phyloP scores from a whole-genome alignment of 2,888 invertebrate genomes.

The Nomada ruficornis region DNA sequence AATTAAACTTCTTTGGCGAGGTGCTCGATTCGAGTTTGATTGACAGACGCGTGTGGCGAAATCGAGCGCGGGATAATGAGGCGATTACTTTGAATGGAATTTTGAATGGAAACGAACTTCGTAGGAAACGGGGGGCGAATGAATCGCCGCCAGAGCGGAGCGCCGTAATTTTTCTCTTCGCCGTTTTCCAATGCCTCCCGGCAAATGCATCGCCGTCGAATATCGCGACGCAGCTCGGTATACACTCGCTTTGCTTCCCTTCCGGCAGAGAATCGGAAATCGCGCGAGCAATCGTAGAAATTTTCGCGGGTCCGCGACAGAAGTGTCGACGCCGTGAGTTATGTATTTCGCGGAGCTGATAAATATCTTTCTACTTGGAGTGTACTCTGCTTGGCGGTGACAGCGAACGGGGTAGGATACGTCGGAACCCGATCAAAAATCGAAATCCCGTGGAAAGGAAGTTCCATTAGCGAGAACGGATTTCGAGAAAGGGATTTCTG shows the following conservation, averaged over 20 bases:
- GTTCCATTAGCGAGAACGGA: slow-evolving; percentile 72
- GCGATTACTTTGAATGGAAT: no score
- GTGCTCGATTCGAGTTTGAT: background rate
- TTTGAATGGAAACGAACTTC: no score
- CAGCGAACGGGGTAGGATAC: slow-evolving; percentile 42
- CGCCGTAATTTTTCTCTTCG: no score
- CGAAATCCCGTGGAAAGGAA: slow-evolving; percentile 60
- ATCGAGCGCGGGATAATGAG: no score
- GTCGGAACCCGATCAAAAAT: slow-evolving; percentile 66
- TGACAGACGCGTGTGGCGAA: no score
- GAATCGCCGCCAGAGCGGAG: no score
- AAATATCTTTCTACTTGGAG: slow-evolving; percentile 41
- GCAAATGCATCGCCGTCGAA: no score
- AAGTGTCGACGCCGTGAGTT: slow-evolving; percentile 15
- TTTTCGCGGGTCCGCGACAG: background rate
- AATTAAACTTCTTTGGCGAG: background rate
- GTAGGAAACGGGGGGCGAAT: no score
- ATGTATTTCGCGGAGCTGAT: slow-evolving; percentile 21
- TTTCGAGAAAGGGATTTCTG: slow-evolving; percentile 73
- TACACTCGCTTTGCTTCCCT: no score
- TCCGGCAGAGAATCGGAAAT: no score
- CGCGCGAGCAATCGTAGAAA: background rate
- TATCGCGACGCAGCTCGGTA: no score
- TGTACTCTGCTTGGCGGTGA: slow-evolving; percentile 43
- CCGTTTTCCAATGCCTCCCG: no score